phyloP scores from a whole-genome alignment of 1,140 invertebrate genomes.

The Drosophila pandora region DNA sequence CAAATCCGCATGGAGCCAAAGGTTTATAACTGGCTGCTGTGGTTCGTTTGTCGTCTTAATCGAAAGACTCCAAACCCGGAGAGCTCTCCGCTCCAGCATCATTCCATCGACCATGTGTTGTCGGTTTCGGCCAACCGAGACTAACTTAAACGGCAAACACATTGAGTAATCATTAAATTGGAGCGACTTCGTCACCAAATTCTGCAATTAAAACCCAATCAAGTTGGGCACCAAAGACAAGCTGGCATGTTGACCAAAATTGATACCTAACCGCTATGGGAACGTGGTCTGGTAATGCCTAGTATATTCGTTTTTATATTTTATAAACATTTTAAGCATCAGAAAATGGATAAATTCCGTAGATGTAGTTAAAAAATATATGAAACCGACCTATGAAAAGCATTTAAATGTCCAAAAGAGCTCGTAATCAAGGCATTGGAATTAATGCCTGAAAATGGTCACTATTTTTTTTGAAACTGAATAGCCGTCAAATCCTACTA shows the following conservation, averaged over 20 bases:
- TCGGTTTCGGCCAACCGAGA: conserved; percentile 50
- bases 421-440: too few species aligned
- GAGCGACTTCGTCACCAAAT: conserved; percentile 39
- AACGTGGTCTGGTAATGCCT: background rate
- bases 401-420: too few species aligned
- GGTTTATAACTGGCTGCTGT: conserved; percentile 61
- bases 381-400: too few species aligned
- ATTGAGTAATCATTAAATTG: conserved; percentile 47
- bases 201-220: conserved; percentile 70
- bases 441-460: too few species aligned
- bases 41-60: conserved; percentile 76
- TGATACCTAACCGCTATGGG: background rate
- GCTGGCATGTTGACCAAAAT: conserved; percentile 5
- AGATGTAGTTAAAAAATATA: too few species aligned
- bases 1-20: conserved; percentile 38
- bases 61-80: conserved; percentile 46
- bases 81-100: conserved; percentile 53
- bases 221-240: conserved; percentile 2
- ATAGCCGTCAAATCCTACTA: background rate
- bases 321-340: too few species aligned
- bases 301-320: background rate
- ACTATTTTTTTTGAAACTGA: too few species aligned
- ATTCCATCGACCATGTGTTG: conserved; percentile 11
- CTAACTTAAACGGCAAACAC: conserved; percentile 54
- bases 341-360: too few species aligned